A percentile compares a stretch with the other conserved stretches of the same genome.
These are phyloP conservation scores for Nemotelus pantherinus DNA, from an alignment of 2,888 invertebrate genomes.

Conservation along the genomic window DNA sequence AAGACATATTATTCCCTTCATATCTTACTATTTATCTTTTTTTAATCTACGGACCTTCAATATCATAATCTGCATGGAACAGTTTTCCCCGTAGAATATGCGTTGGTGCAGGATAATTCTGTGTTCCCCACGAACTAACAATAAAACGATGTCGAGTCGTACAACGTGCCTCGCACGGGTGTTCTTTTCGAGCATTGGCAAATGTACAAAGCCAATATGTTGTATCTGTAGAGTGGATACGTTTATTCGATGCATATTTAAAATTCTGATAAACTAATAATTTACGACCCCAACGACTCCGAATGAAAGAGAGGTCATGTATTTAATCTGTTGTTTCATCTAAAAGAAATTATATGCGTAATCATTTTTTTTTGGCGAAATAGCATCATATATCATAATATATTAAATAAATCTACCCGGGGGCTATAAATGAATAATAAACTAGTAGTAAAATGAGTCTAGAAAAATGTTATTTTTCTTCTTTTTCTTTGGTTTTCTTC, in stretches of 20 bases:
- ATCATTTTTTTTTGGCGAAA: too few relatives aligned
- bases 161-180: constrained; percentile 53
- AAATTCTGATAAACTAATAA: constrained; percentile 53
- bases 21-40: neutral
- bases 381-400: too few relatives aligned
- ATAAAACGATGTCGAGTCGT: constrained; percentile 53
- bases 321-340: constrained; percentile 26
- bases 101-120: constrained; percentile 54
- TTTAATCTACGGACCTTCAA: constrained; percentile 52
- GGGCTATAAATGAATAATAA: too few relatives aligned
- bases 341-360: neutral
- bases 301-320: constrained; percentile 51
- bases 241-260: constrained; percentile 54
- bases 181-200: constrained; percentile 51
- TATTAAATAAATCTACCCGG: too few relatives aligned
- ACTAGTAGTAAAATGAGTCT: too few relatives aligned
- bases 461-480: too few relatives aligned
- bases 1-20: too few relatives aligned
- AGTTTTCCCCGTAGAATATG: constrained; percentile 48
- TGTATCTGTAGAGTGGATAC: constrained; percentile 53
- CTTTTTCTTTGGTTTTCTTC: too few relatives aligned
- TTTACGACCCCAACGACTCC: constrained; percentile 55
- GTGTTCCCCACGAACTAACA: constrained; percentile 52
- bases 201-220: constrained; percentile 55
- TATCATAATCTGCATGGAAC: constrained; percentile 52